Evolutionary conservation across 2,888 invertebrate species (phyloP).

Genomic region (Augochlorella aurata): DNA sequence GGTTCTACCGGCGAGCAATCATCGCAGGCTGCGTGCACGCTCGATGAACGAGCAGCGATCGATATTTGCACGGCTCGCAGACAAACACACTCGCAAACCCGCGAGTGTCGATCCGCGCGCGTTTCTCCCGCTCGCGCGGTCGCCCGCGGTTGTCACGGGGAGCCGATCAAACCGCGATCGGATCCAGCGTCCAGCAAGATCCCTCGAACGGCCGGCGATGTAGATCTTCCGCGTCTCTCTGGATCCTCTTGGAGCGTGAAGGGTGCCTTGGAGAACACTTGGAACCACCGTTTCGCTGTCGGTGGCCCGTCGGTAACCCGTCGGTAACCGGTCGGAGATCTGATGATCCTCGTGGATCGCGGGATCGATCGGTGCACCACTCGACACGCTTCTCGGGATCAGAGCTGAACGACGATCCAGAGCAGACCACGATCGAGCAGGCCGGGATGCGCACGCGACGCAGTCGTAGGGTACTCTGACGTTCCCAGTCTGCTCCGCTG

Average conservation of each 20-base stretch:
- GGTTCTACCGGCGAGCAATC: not conserved
- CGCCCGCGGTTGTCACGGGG: not conserved
- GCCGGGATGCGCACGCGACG: slow-evolving; percentile 65
- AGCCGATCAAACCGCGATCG: not conserved
- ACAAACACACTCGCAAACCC: not conserved
- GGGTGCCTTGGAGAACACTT: not conserved
- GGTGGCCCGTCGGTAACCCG: no score
- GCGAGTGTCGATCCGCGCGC: not conserved
- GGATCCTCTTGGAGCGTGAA: not conserved
- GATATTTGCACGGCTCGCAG: not conserved
- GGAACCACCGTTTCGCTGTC: not conserved
- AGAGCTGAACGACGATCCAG: slow-evolving; percentile 9
- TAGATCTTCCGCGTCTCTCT: not conserved
- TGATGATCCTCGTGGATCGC: not conserved
- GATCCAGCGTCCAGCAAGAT: not conserved
- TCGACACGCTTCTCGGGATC: not conserved
- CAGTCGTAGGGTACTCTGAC: slow-evolving; percentile 70
- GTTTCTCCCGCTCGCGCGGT: not conserved
- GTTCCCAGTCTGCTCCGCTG: slow-evolving; percentile 65
- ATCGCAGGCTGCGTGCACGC: not conserved
- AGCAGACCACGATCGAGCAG: slow-evolving; percentile 25
- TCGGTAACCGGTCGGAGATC: no score
- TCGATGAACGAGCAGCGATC: not conserved
- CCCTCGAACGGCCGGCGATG: not conserved
- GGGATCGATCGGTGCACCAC: not conserved